phyloP scores from a whole-genome alignment of 2,888 invertebrate genomes.

The Drosophila anomalipes region DNA sequence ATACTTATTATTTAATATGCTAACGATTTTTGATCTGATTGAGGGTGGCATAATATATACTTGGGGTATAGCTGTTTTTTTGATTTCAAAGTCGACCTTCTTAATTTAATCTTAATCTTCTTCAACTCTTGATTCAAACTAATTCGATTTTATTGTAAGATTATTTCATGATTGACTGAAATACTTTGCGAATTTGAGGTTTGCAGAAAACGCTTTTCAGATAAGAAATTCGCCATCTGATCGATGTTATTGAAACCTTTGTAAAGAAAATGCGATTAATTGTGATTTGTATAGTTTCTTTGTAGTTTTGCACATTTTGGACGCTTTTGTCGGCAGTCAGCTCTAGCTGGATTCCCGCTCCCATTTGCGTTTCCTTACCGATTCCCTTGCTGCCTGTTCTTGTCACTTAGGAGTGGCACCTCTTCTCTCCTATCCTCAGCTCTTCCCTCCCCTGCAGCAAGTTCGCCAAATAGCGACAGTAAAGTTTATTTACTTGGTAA shows the following conservation, averaged over 20 bases:
- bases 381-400: not conserved
- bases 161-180: no score
- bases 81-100: not conserved
- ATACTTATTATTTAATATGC: not conserved
- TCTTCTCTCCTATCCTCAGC: not conserved
- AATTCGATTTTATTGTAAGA: no score
- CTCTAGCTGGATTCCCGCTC: slow-evolving; percentile 18
- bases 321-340: slow-evolving; percentile 44
- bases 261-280: not conserved
- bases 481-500: slow-evolving; percentile 78
- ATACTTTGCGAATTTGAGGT: not conserved
- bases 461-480: slow-evolving; percentile 71
- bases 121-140: no score
- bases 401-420: slow-evolving; percentile 34
- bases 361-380: slow-evolving; percentile 15
- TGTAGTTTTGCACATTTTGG: slow-evolving; percentile 1
- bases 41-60: not conserved
- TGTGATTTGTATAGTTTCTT: not conserved
- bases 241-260: no score
- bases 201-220: not conserved
- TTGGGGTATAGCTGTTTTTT: not conserved
- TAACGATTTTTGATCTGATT: not conserved
- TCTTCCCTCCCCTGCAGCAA: not conserved
- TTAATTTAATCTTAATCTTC: no score
- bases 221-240: not conserved